Evolutionary conservation across 2,888 invertebrate genomes (phyloP).

Genomic region (Meliscaeva auricollis): DNA sequence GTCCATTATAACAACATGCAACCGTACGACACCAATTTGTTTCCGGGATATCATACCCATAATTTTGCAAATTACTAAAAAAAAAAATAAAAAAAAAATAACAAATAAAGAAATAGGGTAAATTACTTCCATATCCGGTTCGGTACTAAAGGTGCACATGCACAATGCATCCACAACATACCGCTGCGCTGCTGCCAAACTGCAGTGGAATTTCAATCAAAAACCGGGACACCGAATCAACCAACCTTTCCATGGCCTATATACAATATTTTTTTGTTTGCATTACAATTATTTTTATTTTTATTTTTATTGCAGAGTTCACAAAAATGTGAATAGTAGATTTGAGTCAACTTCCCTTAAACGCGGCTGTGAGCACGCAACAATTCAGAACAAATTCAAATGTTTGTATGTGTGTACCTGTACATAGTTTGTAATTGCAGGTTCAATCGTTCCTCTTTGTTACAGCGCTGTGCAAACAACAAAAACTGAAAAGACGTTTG

Average conservation of each 20-base stretch:
- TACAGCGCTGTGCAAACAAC: no score
- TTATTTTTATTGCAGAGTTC: conserved; percentile 3
- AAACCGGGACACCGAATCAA: conserved; percentile 13
- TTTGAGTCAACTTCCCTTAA: conserved; percentile 61
- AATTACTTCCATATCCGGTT: conserved; percentile 68
- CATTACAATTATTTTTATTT: not conserved
- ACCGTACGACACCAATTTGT: conserved; percentile 56
- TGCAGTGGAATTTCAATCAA: conserved; percentile 25
- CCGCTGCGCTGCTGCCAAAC: not conserved
- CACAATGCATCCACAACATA: conserved; percentile 17
- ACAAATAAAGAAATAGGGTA: conserved; percentile 20
- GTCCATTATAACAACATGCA: not conserved
- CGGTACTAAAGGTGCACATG: conserved; percentile 9
- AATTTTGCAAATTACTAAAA: conserved; percentile 65
- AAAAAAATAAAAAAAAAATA: not conserved
- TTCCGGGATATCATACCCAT: conserved; percentile 41
- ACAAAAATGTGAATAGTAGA: not conserved
- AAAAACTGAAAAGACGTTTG: conserved; percentile 18
- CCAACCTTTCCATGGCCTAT: conserved; percentile 47
- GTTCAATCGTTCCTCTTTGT: no score
- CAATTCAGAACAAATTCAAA: conserved; percentile 65
- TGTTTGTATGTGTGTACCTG: not conserved
- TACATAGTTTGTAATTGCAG: no score
- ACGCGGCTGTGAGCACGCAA: conserved; percentile 70
- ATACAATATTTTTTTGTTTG: conserved; percentile 5